Base-by-base conservation (phyloP, 37 sponge, comb jelly and placozoan species). In the Eunapius fragilis region DNA sequence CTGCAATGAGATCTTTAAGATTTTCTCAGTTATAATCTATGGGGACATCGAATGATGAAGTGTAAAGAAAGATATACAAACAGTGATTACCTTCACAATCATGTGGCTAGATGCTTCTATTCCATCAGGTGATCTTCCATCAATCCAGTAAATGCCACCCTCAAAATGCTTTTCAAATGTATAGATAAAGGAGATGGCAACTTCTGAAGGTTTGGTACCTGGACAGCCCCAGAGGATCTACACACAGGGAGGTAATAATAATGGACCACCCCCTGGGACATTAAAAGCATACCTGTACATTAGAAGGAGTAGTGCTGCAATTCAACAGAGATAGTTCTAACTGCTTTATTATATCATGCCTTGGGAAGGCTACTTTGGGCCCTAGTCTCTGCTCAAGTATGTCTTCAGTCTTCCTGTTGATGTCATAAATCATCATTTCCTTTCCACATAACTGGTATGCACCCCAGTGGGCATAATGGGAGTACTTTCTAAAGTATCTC, bases 391-490 rank as follows among this genome's bases (percentile, higher is more conserved):
- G 14, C 58, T 58, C 58, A 58, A 58, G 58, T 58, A 13, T 19
- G 14, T 58, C 7, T 19, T 58, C 22, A 11, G 58, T 17, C 14
- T 58, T 11, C 14, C 26, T 25, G 2, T 83, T 81, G 67, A 33
- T 41, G 41, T 6, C 19, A 25, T 14, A 5, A 10, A 92, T 79
- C 34, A 37, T 27, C 25, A 95, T 74, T 35, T 91, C 84, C 26
- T 79, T 77, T 2, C 95, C 95, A 36, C 84, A 87, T 3, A 92
- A 82, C 76, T 90, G 91, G 47, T 88, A 90, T 37, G 89, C 93
- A 37, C 85, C 74, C 96, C 96, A 95, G 80, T 95, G 93, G 28
- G 83, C 78, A 50, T 80, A 81, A 22, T 90, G 91, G 13, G 91
- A 81, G 67, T 89, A 90, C 41, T 81, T 75, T 38, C 47, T 35